Percentiles rank a stretch among this genome's conserved stretches.
phyloP scores from a whole-genome alignment of 1,140 invertebrate genomes.

The Drosophila saltans region DNA sequence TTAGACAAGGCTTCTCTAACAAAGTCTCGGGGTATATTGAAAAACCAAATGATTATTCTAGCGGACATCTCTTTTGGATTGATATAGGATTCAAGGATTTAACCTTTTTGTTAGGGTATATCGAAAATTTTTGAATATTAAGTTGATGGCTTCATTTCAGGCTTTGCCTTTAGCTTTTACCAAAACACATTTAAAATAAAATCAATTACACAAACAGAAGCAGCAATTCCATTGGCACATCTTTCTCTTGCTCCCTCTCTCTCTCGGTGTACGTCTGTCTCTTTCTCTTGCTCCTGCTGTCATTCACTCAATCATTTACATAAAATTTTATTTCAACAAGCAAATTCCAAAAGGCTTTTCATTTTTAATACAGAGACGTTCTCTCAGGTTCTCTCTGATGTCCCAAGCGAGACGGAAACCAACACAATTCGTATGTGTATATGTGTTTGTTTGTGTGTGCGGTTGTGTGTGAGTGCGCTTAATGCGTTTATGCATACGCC shows the following conservation, averaged over 20 bases:
- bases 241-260: conserved; percentile 4
- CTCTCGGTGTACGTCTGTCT: background rate
- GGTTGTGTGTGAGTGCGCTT: conserved; percentile 31
- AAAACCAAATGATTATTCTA: no score
- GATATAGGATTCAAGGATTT: no score
- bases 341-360: conserved; percentile 58
- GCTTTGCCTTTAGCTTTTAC: background rate
- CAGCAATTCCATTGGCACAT: conserved; percentile 46
- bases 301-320: conserved; percentile 58
- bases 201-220: conserved; percentile 47
- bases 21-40: no score
- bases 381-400: conserved; percentile 2
- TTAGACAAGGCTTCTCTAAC: conserved; percentile 22
- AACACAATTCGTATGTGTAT: conserved; percentile 2
- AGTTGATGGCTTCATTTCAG: background rate
- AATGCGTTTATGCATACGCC: conserved; percentile 56
- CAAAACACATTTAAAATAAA: conserved; percentile 31
- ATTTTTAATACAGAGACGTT: conserved; percentile 50
- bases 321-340: conserved; percentile 61
- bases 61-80: no score
- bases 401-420: conserved; percentile 36
- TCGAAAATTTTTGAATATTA: background rate
- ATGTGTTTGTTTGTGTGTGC: conserved; percentile 8
- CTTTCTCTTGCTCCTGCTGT: background rate
- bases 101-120: background rate